Evolutionary conservation across 2,888 invertebrate genomes (phyloP).

Genomic region (Eupsilia transversa): DNA sequence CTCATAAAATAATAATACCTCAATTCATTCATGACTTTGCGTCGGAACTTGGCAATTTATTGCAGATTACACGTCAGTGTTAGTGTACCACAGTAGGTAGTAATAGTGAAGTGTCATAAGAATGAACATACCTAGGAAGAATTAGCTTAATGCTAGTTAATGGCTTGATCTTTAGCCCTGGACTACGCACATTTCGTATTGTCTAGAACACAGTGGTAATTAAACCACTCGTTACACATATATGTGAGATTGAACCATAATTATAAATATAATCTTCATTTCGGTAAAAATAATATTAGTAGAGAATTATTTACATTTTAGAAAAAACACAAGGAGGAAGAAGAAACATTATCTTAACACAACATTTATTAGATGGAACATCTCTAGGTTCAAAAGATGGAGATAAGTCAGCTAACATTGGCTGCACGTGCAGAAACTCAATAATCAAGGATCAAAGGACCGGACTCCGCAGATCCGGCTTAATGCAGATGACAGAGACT

Average conservation of each 20-base stretch:
- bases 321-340: background rate
- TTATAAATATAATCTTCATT: background rate
- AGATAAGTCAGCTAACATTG: slow-evolving; percentile 10
- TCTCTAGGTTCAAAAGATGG: background rate
- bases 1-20: background rate
- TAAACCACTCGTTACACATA: too few species aligned
- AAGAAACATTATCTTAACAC: background rate
- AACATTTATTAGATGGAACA: background rate
- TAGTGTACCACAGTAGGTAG: background rate
- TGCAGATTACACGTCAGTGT: background rate
- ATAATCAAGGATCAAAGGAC: slow-evolving; percentile 32
- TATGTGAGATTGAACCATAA: background rate
- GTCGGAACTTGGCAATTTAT: background rate
- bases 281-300: too few species aligned
- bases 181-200: slow-evolving; percentile 27
- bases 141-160: slow-evolving; percentile 42
- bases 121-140: slow-evolving; percentile 16
- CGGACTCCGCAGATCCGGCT: slow-evolving; percentile 18
- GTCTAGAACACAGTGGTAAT: too few species aligned
- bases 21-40: background rate
- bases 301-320: background rate
- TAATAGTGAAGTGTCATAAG: slow-evolving; percentile 4
- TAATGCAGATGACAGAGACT: slow-evolving; percentile 10
- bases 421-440: slow-evolving; percentile 36
- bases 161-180: slow-evolving; percentile 26